Evolutionary conservation across 2,888 invertebrate species (phyloP), one percentile per base, ranked within the genome.

Genomic region (Anaspis maculata): DNA sequence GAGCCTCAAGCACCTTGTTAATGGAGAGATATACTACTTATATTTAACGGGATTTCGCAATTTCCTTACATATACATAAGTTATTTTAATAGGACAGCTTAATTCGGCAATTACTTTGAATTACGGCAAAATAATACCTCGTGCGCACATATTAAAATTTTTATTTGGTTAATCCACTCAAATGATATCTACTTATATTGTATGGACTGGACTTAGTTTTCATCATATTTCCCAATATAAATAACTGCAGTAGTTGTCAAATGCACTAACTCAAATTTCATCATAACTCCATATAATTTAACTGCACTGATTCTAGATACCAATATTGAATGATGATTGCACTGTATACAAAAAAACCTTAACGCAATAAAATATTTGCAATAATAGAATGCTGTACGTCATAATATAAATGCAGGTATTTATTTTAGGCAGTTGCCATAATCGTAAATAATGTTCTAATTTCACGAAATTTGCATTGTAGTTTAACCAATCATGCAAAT

Each of bases 1-100:
- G 44, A 46, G 46, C 51, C 52, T 46, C 49, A 50, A 54, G 52
- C 51, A 54, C 55, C 52, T 52, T 54, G 55, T 54, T 55, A 57
- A 57, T 55, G 51, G 54, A 51, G 50, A 55, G 46, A 48, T 49
- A 46, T 48, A 48, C 48, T 48, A 51, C 50, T 51, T 49, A 52
- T 50, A 50, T 50, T 52, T 48, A 51, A 50, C 41, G 45, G 48
- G 49, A 50, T 51, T 50, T 48, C 34, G 49, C 45, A 51, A 51
- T 51, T 51, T 48, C 48, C 49, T 45, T 48, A 47, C 45, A 48
- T 46, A 44, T 47, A 49, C 48, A 50, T 50, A 46, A 48, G 38
- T 50, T 52, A 50, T 52, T 47, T 52, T 52, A 51, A 51, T 49
- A 44, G 49, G 49, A 48, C 51, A 46, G 27, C 46, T 49, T 48